A percentile compares a stretch with the other conserved stretches of the same genome.
Evolutionary conservation across 2,113 vertebrate species (phyloP).

Genomic region (Leptobrachium ailaonicum): DNA sequence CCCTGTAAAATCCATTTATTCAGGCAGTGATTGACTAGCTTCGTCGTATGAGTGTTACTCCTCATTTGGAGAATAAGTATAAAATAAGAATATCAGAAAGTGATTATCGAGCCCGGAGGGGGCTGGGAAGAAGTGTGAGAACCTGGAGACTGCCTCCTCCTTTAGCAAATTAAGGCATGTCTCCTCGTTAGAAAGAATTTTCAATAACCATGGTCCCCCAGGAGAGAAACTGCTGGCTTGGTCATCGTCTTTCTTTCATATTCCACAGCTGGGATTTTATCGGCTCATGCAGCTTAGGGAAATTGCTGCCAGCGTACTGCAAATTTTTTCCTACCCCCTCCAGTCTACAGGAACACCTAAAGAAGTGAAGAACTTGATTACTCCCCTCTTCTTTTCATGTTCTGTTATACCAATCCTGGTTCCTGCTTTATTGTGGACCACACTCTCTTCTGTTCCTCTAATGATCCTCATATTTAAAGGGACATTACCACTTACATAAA

Average conservation of each 20-base stretch:
- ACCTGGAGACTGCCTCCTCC: conserved; percentile 66
- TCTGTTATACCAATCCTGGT: not conserved
- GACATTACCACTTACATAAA: too few species aligned
- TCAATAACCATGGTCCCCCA: conserved; percentile 77
- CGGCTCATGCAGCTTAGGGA: conserved; percentile 83
- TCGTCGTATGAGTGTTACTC: conserved; percentile 26
- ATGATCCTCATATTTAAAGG: too few species aligned
- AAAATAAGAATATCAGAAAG: conserved; percentile 55
- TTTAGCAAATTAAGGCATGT: conserved; percentile 79
- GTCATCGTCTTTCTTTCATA: conserved; percentile 66
- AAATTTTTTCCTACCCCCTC: conserved; percentile 77
- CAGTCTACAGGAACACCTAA: conserved; percentile 65
- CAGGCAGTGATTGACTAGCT: too few species aligned
- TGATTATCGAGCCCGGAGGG: conserved; percentile 73
- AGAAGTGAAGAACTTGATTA: conserved; percentile 82
- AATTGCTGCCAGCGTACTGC: conserved; percentile 87
- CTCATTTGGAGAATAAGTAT: conserved; percentile 44
- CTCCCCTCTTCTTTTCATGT: not conserved
- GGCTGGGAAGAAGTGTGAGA: conserved; percentile 71
- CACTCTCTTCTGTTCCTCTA: too few species aligned
- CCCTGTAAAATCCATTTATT: too few species aligned
- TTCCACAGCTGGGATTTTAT: conserved; percentile 84
- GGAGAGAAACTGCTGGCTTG: conserved; percentile 71
- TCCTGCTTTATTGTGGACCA: not conserved
- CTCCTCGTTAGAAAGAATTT: conserved; percentile 76